Evolutionary conservation across 2,888 invertebrate species (phyloP).

Genomic region (Carcina quercana): DNA sequence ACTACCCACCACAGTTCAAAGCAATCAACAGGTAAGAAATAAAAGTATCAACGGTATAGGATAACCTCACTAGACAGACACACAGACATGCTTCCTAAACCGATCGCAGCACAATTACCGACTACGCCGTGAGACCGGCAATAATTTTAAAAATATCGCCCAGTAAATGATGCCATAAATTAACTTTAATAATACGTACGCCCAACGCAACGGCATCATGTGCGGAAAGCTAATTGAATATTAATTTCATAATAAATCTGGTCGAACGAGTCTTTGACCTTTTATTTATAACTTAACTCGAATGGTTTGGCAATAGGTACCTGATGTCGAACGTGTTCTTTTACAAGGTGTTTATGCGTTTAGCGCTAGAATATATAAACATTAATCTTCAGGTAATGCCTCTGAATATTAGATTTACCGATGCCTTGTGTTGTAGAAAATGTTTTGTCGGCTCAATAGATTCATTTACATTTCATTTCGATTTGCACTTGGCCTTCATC

Average conservation of each 20-base stretch:
- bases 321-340: not conserved
- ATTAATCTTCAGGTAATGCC: too few relatives aligned
- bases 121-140: conserved; percentile 50
- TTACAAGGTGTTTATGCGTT: not conserved
- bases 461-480: too few relatives aligned
- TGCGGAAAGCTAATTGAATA: conserved; percentile 75
- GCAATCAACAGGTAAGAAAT: too few relatives aligned
- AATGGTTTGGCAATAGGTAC: conserved; percentile 30
- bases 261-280: conserved; percentile 50
- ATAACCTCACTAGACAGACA: too few relatives aligned
- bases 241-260: conserved; percentile 72
- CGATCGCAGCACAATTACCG: conserved; percentile 50
- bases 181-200: conserved; percentile 70
- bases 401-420: too few relatives aligned
- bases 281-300: conserved; percentile 61
- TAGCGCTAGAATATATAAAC: too few relatives aligned
- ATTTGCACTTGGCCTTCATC: too few relatives aligned
- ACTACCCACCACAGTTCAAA: too few relatives aligned
- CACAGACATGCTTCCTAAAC: conserved; percentile 42
- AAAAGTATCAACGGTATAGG: too few relatives aligned
- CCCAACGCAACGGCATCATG: conserved; percentile 65
- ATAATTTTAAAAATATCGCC: conserved; percentile 68
- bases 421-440: too few relatives aligned
- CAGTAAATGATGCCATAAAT: conserved; percentile 72
- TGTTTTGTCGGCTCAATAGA: too few relatives aligned